Percentiles rank a stretch among this genome's conserved stretches.
Conservation (phyloP, 2,113 vertebrate species). For the Nesospiza acunhae region DNA sequence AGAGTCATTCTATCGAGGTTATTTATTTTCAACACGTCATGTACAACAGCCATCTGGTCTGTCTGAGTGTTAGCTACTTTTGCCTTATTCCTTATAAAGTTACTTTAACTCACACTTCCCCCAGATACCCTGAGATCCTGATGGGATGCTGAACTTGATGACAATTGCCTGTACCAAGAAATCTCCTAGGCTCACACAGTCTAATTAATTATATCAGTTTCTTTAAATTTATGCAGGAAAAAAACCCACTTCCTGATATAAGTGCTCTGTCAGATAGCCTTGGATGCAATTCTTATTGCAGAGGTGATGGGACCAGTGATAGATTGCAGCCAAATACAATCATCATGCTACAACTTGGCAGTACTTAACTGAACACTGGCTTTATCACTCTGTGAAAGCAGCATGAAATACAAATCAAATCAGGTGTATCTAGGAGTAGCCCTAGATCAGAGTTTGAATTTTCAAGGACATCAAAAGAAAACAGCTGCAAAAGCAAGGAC, state of each 20-base stretch:
- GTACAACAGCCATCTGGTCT: background rate
- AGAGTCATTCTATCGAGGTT: background rate
- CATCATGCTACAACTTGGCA: background rate
- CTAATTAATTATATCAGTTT: background rate
- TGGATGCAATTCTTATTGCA: background rate
- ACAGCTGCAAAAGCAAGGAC: conserved; percentile 51
- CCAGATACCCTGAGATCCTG: background rate
- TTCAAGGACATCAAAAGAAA: conserved; percentile 49
- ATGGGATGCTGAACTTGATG: background rate
- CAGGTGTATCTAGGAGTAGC: background rate
- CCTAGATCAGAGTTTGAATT: background rate
- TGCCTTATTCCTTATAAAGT: background rate
- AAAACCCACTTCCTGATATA: background rate
- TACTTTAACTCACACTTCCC: background rate
- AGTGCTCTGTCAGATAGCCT: background rate
- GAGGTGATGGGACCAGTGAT: background rate
- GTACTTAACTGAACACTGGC: background rate
- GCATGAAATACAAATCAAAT: background rate
- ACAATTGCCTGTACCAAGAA: background rate
- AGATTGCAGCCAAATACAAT: background rate
- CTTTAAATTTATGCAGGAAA: background rate
- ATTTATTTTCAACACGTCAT: background rate
- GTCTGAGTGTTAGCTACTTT: background rate
- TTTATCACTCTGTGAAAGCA: background rate
- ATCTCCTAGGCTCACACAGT: background rate